Percentiles rank a stretch among this genome's conserved stretches.
phyloP scores from a whole-genome alignment of 2,888 invertebrate genomes.

The Leptothorax acervorum region DNA sequence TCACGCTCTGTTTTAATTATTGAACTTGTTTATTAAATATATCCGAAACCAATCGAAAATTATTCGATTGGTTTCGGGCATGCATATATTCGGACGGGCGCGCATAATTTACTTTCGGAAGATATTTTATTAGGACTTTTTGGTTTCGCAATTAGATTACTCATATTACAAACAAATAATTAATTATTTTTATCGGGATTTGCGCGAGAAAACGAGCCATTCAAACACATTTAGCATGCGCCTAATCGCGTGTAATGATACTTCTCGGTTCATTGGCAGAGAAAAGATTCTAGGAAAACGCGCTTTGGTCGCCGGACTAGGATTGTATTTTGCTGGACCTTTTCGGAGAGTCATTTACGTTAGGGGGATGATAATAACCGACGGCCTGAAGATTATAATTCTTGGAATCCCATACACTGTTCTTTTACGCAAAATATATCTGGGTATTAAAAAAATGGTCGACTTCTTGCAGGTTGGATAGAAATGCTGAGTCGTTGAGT shows the following conservation, averaged over 20 bases:
- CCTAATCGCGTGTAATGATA: constrained; percentile 13
- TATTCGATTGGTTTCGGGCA: background rate
- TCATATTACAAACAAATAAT: background rate
- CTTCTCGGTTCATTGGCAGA: constrained; percentile 11
- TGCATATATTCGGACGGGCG: background rate
- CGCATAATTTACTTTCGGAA: background rate
- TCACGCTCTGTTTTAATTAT: background rate
- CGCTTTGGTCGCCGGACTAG: background rate
- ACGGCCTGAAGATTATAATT: background rate
- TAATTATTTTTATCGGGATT: background rate
- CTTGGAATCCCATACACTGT: background rate
- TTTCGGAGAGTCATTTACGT: background rate
- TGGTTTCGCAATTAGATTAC: background rate
- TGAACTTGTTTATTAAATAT: background rate
- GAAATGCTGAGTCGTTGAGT: background rate
- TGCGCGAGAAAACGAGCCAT: background rate
- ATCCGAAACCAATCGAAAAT: background rate
- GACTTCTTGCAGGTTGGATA: background rate
- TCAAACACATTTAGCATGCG: background rate
- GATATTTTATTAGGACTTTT: background rate
- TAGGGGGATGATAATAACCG: constrained; percentile 25
- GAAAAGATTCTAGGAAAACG: background rate
- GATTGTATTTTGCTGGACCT: background rate
- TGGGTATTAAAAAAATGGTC: background rate
- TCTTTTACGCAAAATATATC: constrained; percentile 17